Conservation (phyloP, 2,797 vertebrate species). For the Euthynnus affinis region DNA sequence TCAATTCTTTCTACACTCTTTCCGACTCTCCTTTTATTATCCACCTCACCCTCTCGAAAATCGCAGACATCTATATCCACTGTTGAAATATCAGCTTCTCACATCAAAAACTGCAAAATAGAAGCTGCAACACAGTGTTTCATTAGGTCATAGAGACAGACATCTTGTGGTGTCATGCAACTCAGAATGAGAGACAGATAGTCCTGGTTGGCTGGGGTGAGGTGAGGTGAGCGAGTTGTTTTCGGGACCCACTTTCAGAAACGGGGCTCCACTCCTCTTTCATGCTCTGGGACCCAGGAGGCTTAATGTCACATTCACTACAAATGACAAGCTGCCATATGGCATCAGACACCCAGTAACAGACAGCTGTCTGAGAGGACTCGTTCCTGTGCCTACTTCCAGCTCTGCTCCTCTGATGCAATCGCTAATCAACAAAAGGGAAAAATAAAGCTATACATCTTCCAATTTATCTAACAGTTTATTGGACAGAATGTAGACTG, state of each 20-base stretch:
- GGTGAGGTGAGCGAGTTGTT: slow-evolving; percentile 7
- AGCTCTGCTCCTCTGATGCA: slow-evolving; percentile 33
- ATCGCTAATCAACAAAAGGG: slow-evolving; percentile 45
- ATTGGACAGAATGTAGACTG: slow-evolving; percentile 31
- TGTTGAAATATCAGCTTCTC: slow-evolving; percentile 23
- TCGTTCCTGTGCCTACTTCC: slow-evolving; percentile 28
- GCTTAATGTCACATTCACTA: slow-evolving; percentile 37
- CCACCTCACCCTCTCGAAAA: slow-evolving; percentile 19
- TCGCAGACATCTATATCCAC: slow-evolving; percentile 18
- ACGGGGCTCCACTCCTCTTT: slow-evolving; percentile 17
- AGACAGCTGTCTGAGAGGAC: slow-evolving; percentile 47
- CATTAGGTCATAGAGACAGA: slow-evolving; percentile 16
- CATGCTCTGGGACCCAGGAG: slow-evolving; percentile 2
- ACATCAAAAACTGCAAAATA: slow-evolving; percentile 17
- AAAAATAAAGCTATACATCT: slow-evolving; percentile 38
- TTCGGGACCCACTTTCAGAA: slow-evolving; percentile 16
- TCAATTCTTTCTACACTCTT: slow-evolving; percentile 25
- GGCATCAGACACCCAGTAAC: slow-evolving; percentile 63
- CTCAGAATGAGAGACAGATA: slow-evolving; percentile 11
- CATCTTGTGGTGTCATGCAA: slow-evolving; percentile 10
- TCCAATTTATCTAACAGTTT: slow-evolving; percentile 43
- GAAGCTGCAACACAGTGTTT: slow-evolving; percentile 3
- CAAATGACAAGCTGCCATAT: slow-evolving; percentile 58
- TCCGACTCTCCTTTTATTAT: slow-evolving; percentile 19
- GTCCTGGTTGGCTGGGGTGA: not conserved